Percentiles rank a stretch among this genome's conserved stretches.
Conservation (phyloP, 2,113 vertebrate genomes). For the Tor tambroides region DNA sequence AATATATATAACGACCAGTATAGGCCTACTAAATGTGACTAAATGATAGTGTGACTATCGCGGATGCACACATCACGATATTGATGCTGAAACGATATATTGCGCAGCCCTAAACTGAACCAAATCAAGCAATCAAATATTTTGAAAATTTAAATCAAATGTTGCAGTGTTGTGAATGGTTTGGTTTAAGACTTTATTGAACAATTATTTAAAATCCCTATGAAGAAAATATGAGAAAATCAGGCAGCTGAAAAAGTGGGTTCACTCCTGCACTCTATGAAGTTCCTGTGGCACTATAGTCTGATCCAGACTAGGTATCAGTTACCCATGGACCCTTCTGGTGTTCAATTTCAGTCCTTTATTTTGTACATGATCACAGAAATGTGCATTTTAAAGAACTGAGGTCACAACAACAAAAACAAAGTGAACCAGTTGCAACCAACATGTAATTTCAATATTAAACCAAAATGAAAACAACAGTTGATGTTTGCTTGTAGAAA, state of each 20-base stretch:
- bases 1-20: too few relatives aligned
- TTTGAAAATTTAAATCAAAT: not conserved
- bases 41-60: too few relatives aligned
- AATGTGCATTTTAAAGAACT: not conserved
- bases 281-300: not conserved
- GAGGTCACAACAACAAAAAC: not conserved
- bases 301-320: not conserved
- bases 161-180: not conserved
- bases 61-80: too few relatives aligned
- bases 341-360: not conserved
- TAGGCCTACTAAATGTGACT: too few relatives aligned
- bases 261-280: not conserved
- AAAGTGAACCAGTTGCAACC: not conserved
- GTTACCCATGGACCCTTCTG: not conserved
- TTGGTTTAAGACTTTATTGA: not conserved
- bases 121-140: not conserved
- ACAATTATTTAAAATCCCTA: not conserved
- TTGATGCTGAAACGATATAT: too few relatives aligned
- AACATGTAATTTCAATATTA: not conserved
- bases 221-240: not conserved
- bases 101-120: too few relatives aligned
- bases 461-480: not conserved
- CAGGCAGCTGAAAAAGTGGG: not conserved
- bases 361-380: not conserved
- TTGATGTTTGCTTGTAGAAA: conserved; percentile 23